Percentiles rank a stretch among this genome's conserved stretches.
Evolutionary conservation across 2,797 vertebrate species (phyloP).

Genomic region (Heliangelus exortis): DNA sequence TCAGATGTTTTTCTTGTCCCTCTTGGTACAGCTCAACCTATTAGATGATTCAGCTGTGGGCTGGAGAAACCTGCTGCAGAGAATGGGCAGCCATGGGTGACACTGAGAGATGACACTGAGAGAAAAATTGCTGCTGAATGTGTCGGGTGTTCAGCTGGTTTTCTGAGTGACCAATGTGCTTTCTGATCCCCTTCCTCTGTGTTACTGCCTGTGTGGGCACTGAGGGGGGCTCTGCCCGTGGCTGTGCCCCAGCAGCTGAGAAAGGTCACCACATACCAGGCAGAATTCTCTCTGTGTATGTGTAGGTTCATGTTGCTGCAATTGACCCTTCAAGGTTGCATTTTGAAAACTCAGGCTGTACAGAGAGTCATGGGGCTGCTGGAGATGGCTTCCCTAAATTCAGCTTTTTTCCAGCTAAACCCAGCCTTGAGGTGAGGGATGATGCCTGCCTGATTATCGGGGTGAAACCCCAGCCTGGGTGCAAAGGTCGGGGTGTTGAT

Average conservation of each 20-base stretch:
- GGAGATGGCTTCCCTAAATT: neutral
- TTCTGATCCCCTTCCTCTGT: neutral
- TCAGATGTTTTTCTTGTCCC: neutral
- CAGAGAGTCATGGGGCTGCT: accelerated
- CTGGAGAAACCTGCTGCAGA: neutral
- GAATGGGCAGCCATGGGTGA: neutral
- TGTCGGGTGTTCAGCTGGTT: no score
- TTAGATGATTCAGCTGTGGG: no score
- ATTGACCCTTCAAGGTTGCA: accelerated
- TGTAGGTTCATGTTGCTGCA: accelerated
- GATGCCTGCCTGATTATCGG: accelerated
- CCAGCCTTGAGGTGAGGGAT: neutral
- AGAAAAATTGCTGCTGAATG: neutral
- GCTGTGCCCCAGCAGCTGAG: neutral
- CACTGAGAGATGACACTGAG: accelerated
- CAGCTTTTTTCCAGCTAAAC: neutral
- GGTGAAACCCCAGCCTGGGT: neutral
- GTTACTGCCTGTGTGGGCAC: accelerated
- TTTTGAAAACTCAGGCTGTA: neutral
- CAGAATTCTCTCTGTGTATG: accelerated
- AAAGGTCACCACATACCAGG: neutral
- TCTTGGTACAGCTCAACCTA: neutral
- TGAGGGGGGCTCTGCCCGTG: neutral
- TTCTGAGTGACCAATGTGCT: neutral
- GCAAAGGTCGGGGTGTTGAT: neutral